Evolutionary conservation across 1,140 invertebrate genomes (phyloP).

Genomic region (Pogonomyrmex barbatus): DNA sequence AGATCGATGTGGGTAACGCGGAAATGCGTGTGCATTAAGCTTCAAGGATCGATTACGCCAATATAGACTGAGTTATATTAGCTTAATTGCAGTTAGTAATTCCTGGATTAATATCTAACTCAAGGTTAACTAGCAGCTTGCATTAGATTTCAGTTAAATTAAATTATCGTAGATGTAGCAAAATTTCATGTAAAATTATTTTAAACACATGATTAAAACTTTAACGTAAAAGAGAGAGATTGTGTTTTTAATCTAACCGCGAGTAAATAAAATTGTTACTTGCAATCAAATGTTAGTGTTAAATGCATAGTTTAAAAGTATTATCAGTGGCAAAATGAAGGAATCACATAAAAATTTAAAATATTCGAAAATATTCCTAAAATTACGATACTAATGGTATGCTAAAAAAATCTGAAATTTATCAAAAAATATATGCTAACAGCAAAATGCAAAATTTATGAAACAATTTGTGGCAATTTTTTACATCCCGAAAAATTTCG

Average conservation of each 20-base stretch:
- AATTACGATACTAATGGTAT: neutral
- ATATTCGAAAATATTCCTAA: neutral
- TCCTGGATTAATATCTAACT: conserved; percentile 42
- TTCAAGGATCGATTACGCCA: conserved; percentile 38
- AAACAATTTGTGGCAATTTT: neutral
- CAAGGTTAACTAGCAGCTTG: conserved; percentile 10
- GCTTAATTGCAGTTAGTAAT: conserved; percentile 41
- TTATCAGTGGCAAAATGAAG: neutral
- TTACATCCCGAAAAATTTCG: neutral
- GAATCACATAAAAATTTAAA: conserved; percentile 28
- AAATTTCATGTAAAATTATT: neutral
- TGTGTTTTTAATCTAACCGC: neutral
- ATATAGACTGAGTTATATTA: conserved; percentile 26
- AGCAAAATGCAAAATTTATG: neutral
- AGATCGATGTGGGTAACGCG: conserved; percentile 38
- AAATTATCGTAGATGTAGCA: neutral
- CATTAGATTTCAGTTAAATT: conserved; percentile 24
- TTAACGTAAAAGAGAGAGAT: neutral
- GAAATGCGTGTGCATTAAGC: conserved; percentile 41
- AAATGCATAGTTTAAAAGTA: neutral
- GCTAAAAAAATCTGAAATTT: neutral
- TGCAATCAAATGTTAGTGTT: neutral
- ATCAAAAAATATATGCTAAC: neutral
- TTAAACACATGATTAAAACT: neutral
- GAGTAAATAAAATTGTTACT: neutral